Base-by-base conservation (phyloP, 2,888 invertebrate genomes). In the Erebia ligea region DNA sequence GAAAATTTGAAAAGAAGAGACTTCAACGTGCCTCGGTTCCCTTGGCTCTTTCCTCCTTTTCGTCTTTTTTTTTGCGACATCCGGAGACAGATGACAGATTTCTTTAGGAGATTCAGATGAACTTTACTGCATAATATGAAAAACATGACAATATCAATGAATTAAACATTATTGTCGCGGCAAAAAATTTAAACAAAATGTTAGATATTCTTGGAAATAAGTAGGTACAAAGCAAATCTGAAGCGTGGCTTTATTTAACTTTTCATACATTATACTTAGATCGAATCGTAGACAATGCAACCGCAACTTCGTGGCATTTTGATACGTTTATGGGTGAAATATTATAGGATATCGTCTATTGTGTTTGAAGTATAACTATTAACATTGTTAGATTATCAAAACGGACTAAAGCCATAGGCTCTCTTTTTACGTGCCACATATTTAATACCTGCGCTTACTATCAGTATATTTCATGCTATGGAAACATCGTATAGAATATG, bases 261-360 rank as follows among this genome's bases (percentile, higher is more conserved):
- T 59, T 70, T 72, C 63, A 74, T 74, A 66, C 72, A 74, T 74
- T 68, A 72, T 68, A n/a, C n/a, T n/a, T n/a, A 65, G 68, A 74
- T 74, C 1, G 40, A 50, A 58, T 57, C 65, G 66, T 70, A 52
- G 68, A 69, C 56, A 65, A 74, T 72, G 58, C 68, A 72, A 52
- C 59, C 50, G 21, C 52, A 56, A 48, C 61, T 62, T 67, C 70
- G 56, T 50, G 67, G 62, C 6, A 21, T 11, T 19, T 62, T 70
- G 57, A 57, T 67, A 58, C 57, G n/a, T 70, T 70, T 70, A 42
- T 61, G 52, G 67, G 54, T 67, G 62, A 62, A 67, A 70, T 67
- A 70, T 67, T 34, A 25, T 40, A 66, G 34, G 61, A 54, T 54
- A 56, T 59, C 34, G 42, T 21, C 59, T 65, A 48, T 48, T 69